Conservation (phyloP, 2,113 vertebrate genomes). For the Nansenia antarctica region DNA sequence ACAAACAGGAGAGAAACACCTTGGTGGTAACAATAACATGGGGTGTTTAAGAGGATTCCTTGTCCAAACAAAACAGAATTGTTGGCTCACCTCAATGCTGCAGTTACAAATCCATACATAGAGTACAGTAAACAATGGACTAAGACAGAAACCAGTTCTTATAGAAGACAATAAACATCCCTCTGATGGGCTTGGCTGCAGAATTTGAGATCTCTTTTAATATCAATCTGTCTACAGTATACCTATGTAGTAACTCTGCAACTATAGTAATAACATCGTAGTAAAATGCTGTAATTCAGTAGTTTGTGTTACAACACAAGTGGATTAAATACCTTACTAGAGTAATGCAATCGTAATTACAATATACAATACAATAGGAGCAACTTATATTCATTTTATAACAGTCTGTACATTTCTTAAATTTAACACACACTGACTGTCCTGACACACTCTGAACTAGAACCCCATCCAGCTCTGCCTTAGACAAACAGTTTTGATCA, state of each 20-base stretch:
- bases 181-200: neutral
- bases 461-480: slow-evolving; percentile 15
- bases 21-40: neutral
- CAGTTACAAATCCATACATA: neutral
- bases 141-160: too few relatives aligned
- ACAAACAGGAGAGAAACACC: neutral
- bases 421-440: neutral
- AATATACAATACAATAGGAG: too few relatives aligned
- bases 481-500: slow-evolving; percentile 21
- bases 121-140: neutral
- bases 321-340: too few relatives aligned
- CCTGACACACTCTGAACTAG: neutral
- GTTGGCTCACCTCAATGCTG: neutral
- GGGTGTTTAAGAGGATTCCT: neutral
- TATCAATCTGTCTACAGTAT: neutral
- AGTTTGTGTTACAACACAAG: too few relatives aligned
- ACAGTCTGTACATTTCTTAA: neutral
- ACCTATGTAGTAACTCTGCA: too few relatives aligned
- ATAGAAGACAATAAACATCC: too few relatives aligned
- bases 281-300: too few relatives aligned
- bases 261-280: too few relatives aligned
- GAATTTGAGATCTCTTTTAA: too few relatives aligned
- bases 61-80: neutral
- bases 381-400: neutral
- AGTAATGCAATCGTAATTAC: too few relatives aligned